phyloP scores from a whole-genome alignment of 2,797 vertebrate species.

The Falco biarmicus region DNA sequence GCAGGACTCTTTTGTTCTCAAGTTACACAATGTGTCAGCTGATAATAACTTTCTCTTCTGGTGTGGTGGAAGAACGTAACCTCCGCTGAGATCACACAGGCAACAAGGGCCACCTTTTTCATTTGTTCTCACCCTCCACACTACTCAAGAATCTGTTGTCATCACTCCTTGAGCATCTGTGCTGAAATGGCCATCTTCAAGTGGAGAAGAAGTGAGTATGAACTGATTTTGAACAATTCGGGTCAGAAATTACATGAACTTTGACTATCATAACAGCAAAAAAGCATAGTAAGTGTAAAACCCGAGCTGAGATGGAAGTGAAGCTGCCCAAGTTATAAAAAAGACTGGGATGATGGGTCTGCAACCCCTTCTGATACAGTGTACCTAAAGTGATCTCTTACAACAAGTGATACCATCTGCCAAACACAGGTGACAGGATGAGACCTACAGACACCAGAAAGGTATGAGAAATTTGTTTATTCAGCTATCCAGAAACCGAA shows the following conservation, averaged over 20 bases:
- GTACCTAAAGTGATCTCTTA: background rate
- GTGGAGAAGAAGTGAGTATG: background rate
- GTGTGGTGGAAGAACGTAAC: background rate
- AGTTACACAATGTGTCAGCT: conserved; percentile 48
- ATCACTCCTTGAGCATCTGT: background rate
- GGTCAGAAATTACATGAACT: background rate
- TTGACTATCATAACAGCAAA: background rate
- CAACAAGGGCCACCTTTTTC: background rate
- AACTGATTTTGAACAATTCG: background rate
- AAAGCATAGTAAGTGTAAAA: background rate
- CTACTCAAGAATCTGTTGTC: background rate
- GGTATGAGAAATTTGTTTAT: background rate
- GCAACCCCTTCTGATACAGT: background rate
- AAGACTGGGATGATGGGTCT: background rate
- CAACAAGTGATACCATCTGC: background rate
- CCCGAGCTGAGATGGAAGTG: background rate
- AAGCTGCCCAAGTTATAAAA: background rate
- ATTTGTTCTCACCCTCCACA: background rate
- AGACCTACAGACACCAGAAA: background rate
- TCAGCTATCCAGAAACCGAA: background rate
- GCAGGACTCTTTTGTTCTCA: conserved; percentile 4
- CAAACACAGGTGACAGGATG: background rate
- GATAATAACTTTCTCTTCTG: conserved; percentile 51
- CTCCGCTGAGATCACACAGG: background rate
- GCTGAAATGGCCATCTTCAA: background rate